phyloP scores from a whole-genome alignment of 2,797 vertebrate genomes.

The Simalia tracyae region DNA sequence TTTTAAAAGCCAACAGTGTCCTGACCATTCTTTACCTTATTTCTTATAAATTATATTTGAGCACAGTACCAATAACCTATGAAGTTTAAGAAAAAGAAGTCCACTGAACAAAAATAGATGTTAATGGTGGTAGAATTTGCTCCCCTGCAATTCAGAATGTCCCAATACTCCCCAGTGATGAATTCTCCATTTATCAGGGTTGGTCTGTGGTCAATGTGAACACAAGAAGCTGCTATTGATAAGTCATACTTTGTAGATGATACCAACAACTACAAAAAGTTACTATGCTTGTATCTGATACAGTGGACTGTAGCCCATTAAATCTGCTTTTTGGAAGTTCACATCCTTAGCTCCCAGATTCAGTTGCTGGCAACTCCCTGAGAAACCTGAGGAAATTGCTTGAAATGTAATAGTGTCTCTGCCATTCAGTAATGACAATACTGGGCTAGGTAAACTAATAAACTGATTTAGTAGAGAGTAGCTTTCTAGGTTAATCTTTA shows the following conservation, averaged over 20 bases:
- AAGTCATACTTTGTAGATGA: neutral
- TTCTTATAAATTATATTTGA: neutral
- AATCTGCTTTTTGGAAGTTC: neutral
- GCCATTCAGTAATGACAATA: neutral
- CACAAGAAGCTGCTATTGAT: neutral
- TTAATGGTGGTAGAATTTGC: neutral
- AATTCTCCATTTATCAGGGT: neutral
- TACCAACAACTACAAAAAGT: neutral
- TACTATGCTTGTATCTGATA: neutral
- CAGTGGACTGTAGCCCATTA: neutral
- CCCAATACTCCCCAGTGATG: neutral
- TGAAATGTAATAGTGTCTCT: neutral
- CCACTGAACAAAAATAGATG: neutral
- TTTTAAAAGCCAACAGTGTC: neutral
- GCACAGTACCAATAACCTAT: neutral
- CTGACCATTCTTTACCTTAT: neutral
- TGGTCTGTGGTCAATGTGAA: neutral
- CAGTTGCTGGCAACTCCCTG: neutral
- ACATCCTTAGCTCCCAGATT: neutral
- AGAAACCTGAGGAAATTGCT: neutral
- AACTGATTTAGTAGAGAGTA: neutral
- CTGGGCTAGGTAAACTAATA: neutral
- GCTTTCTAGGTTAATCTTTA: neutral
- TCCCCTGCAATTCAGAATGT: neutral
- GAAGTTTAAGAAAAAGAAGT: too few relatives aligned